Evolutionary conservation across 2,888 invertebrate genomes (phyloP).

Genomic region (Microplitis deprimator): DNA sequence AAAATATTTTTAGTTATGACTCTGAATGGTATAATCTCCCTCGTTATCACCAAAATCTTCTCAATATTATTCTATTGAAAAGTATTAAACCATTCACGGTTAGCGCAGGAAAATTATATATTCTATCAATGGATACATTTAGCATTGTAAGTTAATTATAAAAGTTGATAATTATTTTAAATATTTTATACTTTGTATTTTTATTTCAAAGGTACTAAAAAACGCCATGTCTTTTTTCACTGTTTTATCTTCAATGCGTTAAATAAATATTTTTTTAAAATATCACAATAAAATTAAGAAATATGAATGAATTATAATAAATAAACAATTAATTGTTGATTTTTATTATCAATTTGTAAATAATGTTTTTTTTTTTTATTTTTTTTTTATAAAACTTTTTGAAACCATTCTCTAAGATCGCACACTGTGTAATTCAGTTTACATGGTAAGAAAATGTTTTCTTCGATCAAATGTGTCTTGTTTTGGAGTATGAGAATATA

Average conservation of each 20-base stretch:
- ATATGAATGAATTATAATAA: not conserved
- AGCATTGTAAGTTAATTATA: slow-evolving; percentile 37
- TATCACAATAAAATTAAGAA: not conserved
- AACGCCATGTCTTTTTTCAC: slow-evolving; percentile 51
- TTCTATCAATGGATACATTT: slow-evolving; percentile 44
- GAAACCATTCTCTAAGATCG: too few relatives aligned
- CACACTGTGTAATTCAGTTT: too few relatives aligned
- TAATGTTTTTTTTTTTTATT: too few relatives aligned
- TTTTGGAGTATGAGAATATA: too few relatives aligned
- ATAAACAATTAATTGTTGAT: too few relatives aligned
- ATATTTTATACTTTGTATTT: slow-evolving; percentile 14
- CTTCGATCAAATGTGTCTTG: too few relatives aligned
- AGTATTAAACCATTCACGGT: slow-evolving; percentile 42
- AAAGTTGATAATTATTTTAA: not conserved
- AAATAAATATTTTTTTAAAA: not conserved
- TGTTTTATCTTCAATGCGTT: slow-evolving; percentile 47
- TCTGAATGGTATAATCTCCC: slow-evolving; percentile 40
- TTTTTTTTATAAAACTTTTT: too few relatives aligned
- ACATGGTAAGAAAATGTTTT: too few relatives aligned
- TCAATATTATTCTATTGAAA: slow-evolving; percentile 45
- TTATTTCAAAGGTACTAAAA: slow-evolving; percentile 41
- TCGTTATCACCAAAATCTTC: slow-evolving; percentile 32
- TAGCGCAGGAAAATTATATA: slow-evolving; percentile 41
- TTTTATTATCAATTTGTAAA: too few relatives aligned
- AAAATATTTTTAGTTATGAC: slow-evolving; percentile 28